phyloP scores from a whole-genome alignment of 2,113 vertebrate species.

The Agelaius phoeniceus region DNA sequence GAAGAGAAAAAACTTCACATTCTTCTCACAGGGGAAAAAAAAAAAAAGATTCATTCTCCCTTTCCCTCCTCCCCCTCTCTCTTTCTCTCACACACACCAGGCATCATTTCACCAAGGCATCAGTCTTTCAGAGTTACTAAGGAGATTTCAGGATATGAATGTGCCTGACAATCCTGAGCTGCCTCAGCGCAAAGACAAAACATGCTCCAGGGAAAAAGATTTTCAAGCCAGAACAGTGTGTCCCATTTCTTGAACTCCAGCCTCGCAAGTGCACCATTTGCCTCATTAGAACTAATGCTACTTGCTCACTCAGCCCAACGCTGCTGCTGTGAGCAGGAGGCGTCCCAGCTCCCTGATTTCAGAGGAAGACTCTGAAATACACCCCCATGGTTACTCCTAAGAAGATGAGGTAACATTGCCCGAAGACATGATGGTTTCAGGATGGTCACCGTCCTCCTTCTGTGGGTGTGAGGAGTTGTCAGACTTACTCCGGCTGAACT shows the following conservation, averaged over 20 bases:
- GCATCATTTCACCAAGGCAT: constrained; percentile 54
- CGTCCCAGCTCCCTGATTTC: not conserved
- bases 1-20: constrained; percentile 66
- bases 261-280: constrained; percentile 66
- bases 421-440: constrained; percentile 88
- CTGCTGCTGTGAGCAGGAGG: constrained; percentile 27
- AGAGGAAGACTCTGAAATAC: constrained; percentile 30
- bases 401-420: constrained; percentile 90
- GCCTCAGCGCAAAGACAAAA: constrained; percentile 78
- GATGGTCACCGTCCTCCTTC: constrained; percentile 88
- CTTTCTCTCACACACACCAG: constrained; percentile 47
- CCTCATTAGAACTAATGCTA: constrained; percentile 65
- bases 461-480: constrained; percentile 96
- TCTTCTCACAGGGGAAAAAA: constrained; percentile 2
- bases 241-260: constrained; percentile 64
- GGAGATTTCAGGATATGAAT: constrained; percentile 59
- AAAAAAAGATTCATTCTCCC: constrained; percentile 1
- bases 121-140: constrained; percentile 68
- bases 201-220: constrained; percentile 63
- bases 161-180: constrained; percentile 70
- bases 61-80: constrained; percentile 30
- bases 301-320: constrained; percentile 14
- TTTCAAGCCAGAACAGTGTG: constrained; percentile 58
- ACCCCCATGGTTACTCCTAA: constrained; percentile 63
- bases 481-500: constrained; percentile 95